Evolutionary conservation across 2,888 invertebrate genomes (phyloP).

Genomic region (Ctena decussata): DNA sequence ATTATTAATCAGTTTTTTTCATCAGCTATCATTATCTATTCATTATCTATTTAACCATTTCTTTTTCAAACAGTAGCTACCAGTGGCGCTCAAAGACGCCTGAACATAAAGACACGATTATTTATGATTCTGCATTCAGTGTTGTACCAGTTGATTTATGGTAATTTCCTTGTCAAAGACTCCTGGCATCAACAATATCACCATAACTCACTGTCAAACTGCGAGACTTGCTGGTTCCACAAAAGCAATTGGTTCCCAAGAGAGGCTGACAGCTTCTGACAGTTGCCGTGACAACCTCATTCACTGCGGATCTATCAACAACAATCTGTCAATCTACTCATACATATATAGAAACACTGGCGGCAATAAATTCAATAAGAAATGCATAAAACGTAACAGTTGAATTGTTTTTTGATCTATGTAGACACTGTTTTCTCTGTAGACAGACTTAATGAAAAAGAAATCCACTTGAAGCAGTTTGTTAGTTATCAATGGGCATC

Average conservation of each 20-base stretch:
- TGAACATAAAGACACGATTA: background rate
- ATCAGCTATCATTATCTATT: no score
- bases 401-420: slow-evolving; percentile 9
- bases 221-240: slow-evolving; percentile 76
- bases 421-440: background rate
- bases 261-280: slow-evolving; percentile 78
- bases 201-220: slow-evolving; percentile 79
- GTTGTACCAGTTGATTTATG: slow-evolving; percentile 72
- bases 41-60: no score
- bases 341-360: slow-evolving; percentile 10
- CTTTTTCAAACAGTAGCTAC: no score
- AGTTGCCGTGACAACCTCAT: slow-evolving; percentile 81
- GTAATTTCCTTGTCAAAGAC: slow-evolving; percentile 82
- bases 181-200: slow-evolving; percentile 75
- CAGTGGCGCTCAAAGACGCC: no score
- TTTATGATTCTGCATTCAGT: background rate
- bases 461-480: background rate
- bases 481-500: background rate
- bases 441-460: background rate
- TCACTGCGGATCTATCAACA: slow-evolving; percentile 79
- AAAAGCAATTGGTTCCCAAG: slow-evolving; percentile 78
- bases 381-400: slow-evolving; percentile 11
- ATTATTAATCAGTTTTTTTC: no score
- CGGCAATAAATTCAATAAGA: slow-evolving; percentile 16
- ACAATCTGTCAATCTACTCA: slow-evolving; percentile 66